Percentiles rank a stretch among this genome's conserved stretches.
Conservation (phyloP, 1,140 invertebrate species). For the Pseudachorutes palmiensis region DNA sequence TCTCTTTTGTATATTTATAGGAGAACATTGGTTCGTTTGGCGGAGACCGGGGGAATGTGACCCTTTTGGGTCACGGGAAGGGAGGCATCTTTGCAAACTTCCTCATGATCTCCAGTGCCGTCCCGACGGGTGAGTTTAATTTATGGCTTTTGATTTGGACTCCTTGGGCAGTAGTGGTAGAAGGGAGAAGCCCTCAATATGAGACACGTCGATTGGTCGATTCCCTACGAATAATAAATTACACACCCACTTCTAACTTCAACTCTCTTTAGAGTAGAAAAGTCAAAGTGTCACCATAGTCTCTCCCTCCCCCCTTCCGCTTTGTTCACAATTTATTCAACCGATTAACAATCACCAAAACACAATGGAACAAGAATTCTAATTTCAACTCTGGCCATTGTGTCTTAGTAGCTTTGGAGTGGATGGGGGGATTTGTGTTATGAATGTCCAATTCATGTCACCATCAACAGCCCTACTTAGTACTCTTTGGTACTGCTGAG, state of each 20-base stretch:
- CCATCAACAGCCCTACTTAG: no score
- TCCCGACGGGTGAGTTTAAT: constrained; percentile 69
- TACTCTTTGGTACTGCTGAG: no score
- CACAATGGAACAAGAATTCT: no score
- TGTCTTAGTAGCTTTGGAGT: no score
- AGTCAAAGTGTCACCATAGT: constrained; percentile 4
- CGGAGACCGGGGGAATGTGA: constrained; percentile 86
- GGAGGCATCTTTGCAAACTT: constrained; percentile 92
- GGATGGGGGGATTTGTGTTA: no score
- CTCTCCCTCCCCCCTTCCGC: neutral
- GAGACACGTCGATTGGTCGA: constrained; percentile 11
- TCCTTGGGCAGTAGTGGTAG: neutral
- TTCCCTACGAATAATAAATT: neutral
- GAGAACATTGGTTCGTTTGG: constrained; percentile 88
- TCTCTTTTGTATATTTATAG: constrained; percentile 44
- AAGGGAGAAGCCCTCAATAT: neutral
- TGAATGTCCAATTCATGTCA: no score
- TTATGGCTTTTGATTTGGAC: constrained; percentile 6
- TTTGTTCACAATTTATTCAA: neutral
- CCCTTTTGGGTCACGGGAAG: constrained; percentile 86
- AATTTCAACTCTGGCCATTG: no score
- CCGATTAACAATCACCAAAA: no score
- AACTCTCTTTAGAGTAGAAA: no score
- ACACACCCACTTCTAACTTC: no score
- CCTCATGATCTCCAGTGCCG: constrained; percentile 81